Percentiles rank a stretch among this genome's conserved stretches.
Evolutionary conservation across 2,797 vertebrate genomes (phyloP).

Genomic region (Gouania willdenowi): DNA sequence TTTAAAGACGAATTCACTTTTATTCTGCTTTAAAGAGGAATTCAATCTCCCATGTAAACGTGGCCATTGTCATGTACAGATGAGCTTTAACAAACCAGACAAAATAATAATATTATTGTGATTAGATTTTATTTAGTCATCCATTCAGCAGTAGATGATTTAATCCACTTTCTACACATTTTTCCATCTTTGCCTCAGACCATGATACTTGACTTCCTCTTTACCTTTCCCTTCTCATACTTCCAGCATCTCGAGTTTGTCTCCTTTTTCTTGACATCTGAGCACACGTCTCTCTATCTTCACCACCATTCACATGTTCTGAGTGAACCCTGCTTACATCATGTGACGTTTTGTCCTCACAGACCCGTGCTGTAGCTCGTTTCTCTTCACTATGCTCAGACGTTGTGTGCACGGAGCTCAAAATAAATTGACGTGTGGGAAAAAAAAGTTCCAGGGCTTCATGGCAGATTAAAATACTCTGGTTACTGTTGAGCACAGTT

Average conservation of each 20-base stretch:
- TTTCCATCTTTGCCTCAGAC: slow-evolving; percentile 17
- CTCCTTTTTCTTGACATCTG: slow-evolving; percentile 13
- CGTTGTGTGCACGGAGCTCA: slow-evolving; percentile 13
- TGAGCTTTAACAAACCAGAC: too few relatives aligned
- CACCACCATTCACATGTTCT: not conserved
- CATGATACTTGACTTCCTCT: slow-evolving; percentile 5
- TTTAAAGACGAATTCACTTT: too few relatives aligned
- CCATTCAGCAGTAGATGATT: too few relatives aligned
- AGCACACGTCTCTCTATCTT: not conserved
- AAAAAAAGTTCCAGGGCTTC: slow-evolving; percentile 9
- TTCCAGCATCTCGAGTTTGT: slow-evolving; percentile 13
- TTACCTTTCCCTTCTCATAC: slow-evolving; percentile 5
- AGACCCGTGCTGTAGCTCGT: not conserved
- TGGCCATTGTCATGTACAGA: too few relatives aligned
- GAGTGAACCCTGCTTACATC: not conserved
- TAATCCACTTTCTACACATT: slow-evolving; percentile 1
- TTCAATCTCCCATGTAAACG: too few relatives aligned
- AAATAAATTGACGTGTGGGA: slow-evolving; percentile 26
- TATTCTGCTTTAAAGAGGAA: too few relatives aligned
- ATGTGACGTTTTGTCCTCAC: slow-evolving; percentile 10
- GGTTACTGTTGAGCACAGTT: slow-evolving; percentile 15
- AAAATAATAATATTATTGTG: too few relatives aligned
- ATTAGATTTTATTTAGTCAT: too few relatives aligned
- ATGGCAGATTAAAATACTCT: slow-evolving; percentile 5
- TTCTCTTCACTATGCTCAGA: slow-evolving; percentile 8